Base-by-base conservation (phyloP, 2,888 invertebrate species). In the Drosophila leonis region DNA sequence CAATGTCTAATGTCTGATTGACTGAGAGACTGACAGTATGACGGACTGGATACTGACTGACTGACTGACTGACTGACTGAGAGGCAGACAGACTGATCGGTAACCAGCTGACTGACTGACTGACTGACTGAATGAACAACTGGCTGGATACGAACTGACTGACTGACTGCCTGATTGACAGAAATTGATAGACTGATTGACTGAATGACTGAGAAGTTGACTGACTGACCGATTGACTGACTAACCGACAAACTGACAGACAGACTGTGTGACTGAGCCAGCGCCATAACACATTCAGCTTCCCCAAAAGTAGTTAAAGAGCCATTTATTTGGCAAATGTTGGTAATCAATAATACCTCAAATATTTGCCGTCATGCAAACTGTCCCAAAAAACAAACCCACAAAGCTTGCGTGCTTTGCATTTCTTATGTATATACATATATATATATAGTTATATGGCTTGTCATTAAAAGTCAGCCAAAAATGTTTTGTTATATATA, bases 331-430 rank as follows among this genome's bases (percentile, higher is more conserved):
- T 77, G 65, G 62, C 64, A 52, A 83, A 76, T 80, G 83, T 78
- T 65, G 78, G 71, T 67, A 75, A 83, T 88, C 88, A 88, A 88
- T 85, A 85, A 83, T 88, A 65, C 66, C 56, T 59, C 42, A 77
- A 77, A 79, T 82, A 82, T 85, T 84, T 88, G 49, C 78, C 78
- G 85, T 65, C 83, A 85, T 74, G 85, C 88, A 75, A 88, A 75
- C 82, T 72, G 68, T 68, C 59, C 72, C 80, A 79, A 75, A 52
- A 56, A 48, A 73, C 79, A 71, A 78, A 70, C 62, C 72, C 69
- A 69, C 52, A 61, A 75, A 69, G 46, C 33, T 86, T 86, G 84
- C 84, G 84, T 85, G 84, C 78, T 71, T 80, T 67, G 84, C 76
- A 86, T 84, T 78, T 66, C 65, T 61, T 85, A 84, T 63, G 59